These are phyloP conservation scores for human DNA, from an alignment of 2,113 vertebrate species.

Conservation along the genomic window DNA sequence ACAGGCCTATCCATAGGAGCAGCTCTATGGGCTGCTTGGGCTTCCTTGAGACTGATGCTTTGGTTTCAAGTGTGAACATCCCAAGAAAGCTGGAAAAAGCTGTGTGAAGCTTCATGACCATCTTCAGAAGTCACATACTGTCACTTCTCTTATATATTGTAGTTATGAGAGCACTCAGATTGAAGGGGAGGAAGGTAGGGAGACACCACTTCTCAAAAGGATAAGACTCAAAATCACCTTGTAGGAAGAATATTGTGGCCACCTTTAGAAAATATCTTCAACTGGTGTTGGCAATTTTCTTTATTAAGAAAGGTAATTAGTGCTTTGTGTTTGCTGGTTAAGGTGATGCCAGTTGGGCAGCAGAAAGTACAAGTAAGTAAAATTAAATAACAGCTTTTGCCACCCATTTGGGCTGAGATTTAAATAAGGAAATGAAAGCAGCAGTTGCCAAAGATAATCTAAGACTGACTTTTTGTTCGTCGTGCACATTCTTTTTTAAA, in stretches of 20 bases:
- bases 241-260: too few species aligned
- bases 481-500: not conserved
- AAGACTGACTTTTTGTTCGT: not conserved
- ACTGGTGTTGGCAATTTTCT: not conserved
- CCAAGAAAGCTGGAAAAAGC: not conserved
- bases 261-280: not conserved
- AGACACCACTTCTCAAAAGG: too few species aligned
- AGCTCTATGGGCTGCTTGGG: fast-evolving
- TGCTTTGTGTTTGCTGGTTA: not conserved
- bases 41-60: not conserved
- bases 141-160: not conserved
- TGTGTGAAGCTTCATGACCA: not conserved
- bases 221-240: not conserved
- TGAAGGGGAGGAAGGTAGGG: not conserved
- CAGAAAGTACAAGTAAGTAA: not conserved
- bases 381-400: not conserved
- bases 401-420: not conserved
- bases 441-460: not conserved
- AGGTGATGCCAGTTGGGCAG: not conserved
- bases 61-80: not conserved
- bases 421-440: not conserved
- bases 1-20: fast-evolving
- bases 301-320: not conserved
- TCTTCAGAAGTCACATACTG: not conserved
- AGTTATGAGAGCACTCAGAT: not conserved